Conservation (phyloP, 2,797 vertebrate genomes). For the Remorina albescens region DNA sequence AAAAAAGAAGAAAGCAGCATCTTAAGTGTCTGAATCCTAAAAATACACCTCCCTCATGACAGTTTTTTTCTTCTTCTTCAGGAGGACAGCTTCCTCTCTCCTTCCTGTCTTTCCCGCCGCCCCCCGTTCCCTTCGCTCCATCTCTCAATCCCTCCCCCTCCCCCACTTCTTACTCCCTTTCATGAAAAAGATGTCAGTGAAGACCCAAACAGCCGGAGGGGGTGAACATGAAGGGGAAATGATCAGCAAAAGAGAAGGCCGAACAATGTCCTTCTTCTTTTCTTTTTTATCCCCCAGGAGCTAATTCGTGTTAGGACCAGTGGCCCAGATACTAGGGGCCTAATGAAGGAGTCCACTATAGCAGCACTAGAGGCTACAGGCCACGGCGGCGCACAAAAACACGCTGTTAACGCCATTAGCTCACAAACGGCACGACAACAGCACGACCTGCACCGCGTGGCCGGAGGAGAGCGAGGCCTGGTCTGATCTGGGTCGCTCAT, state of each 20-base stretch:
- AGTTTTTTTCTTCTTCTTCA: constrained; percentile 7
- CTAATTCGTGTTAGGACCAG: constrained; percentile 68
- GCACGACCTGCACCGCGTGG: background rate
- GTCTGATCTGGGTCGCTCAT: background rate
- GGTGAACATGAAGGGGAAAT: constrained; percentile 50
- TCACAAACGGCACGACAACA: background rate
- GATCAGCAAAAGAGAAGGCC: constrained; percentile 28
- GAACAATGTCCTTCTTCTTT: constrained; percentile 54
- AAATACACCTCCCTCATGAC: constrained; percentile 67
- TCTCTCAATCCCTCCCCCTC: background rate
- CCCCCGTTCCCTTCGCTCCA: constrained; percentile 24
- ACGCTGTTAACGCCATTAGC: constrained; percentile 9
- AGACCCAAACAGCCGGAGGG: constrained; percentile 68
- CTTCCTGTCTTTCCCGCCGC: constrained; percentile 23
- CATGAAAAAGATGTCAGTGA: constrained; percentile 64
- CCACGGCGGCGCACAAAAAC: constrained; percentile 24
- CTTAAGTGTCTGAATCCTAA: constrained; percentile 54
- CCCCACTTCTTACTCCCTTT: constrained; percentile 15
- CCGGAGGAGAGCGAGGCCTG: background rate
- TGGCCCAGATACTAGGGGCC: constrained; percentile 70
- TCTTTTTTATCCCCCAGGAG: constrained; percentile 12
- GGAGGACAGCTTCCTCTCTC: constrained; percentile 18
- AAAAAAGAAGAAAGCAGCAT: constrained; percentile 15
- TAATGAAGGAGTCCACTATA: constrained; percentile 38
- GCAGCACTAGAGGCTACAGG: constrained; percentile 64